Base-by-base conservation (phyloP, 2,888 invertebrate species). In the Timema podura region DNA sequence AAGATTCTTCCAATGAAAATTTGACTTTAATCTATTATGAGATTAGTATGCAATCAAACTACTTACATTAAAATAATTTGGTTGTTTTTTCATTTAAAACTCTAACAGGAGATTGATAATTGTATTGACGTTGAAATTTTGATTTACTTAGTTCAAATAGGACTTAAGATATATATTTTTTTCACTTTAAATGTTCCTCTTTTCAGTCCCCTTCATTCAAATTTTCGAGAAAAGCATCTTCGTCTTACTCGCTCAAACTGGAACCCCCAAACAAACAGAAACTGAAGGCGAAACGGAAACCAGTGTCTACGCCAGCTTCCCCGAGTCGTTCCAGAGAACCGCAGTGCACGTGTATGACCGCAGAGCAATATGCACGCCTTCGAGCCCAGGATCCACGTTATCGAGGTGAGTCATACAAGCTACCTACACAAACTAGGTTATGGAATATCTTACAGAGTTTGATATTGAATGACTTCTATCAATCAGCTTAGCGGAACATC, bases 201-300 rank as follows among this genome's bases (percentile, higher is more conserved):
- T 64, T 90, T 84, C 91, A 96, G 96, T 95, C 94, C 85, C 96
- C 95, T 82, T 93, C 95, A 84, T 96, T 95, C 90, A 96, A 96
- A 88, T 96, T 96, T 87, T 94, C 95, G 82, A 90, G 96, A 83
- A 97, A 97, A 88, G 95, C 96, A 80, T 95, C 96, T 77, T 96
- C 96, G 79, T 96, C 96, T 82, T 96, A 96, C 86, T 96, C 96
- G 80, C 88, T 97, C 82, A 94, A 94, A 86, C 86, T 95, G 85
- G 96, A 96, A 81, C 92, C 93, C 74, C 91, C 92, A 75, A 83
- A 81, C 79, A 94, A 94, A 74, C 76, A 64, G 64, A 74, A 70
- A 73, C 71, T 64, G 75, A 75, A 71, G 68, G 88, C 91, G 78
- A 93, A 93, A 82, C 88, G 95, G 84, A 95, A 94, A 85, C 94